A percentile compares a stretch with the other conserved stretches of the same genome.
Evolutionary conservation across 2,113 vertebrate species (phyloP).

Genomic region (Serilophus lunatus): DNA sequence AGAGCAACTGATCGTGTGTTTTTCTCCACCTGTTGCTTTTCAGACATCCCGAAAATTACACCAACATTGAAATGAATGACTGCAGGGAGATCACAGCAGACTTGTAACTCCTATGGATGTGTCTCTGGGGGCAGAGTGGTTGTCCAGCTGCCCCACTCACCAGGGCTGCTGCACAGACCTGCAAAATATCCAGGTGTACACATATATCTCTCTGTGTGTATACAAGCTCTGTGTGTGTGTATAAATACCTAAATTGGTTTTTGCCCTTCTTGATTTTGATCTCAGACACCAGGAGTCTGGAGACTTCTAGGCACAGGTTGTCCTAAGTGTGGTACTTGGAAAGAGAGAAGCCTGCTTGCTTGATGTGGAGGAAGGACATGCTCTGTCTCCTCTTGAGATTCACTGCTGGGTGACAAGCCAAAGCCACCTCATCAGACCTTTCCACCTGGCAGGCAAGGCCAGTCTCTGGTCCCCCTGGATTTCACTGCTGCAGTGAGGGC

Average conservation of each 20-base stretch:
- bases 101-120: background rate
- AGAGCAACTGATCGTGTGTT: background rate
- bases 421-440: background rate
- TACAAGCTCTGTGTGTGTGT: background rate
- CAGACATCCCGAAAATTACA: slow-evolving; percentile 25
- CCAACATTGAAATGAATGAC: slow-evolving; percentile 31
- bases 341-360: background rate
- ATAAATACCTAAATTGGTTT: background rate
- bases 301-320: background rate
- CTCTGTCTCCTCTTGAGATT: background rate
- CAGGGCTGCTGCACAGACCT: background rate
- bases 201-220: background rate
- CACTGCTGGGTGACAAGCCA: background rate
- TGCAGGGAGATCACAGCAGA: background rate
- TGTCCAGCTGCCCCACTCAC: background rate
- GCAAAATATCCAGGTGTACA: background rate
- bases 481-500: background rate
- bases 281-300: background rate
- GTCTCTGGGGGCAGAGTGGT: background rate
- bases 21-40: background rate
- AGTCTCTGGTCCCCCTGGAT: background rate
- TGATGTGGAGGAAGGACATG: background rate
- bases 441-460: background rate
- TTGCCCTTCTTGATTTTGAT: background rate
- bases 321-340: background rate